Evolutionary conservation across 2,888 invertebrate genomes (phyloP).

Genomic region (Lottia scabra): DNA sequence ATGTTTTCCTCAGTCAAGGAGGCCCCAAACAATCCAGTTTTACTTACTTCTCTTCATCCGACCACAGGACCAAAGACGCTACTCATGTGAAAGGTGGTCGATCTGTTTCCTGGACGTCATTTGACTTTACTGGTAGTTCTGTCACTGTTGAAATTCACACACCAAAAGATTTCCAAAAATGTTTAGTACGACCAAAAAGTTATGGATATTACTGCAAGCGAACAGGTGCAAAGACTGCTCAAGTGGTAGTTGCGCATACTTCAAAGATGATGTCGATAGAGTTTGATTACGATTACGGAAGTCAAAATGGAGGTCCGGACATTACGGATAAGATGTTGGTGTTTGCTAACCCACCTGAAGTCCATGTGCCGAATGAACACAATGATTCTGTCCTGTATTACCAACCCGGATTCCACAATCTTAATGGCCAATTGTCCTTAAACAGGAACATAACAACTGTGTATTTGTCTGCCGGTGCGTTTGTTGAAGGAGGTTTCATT

Average conservation of each 20-base stretch:
- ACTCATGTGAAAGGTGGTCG: conserved; percentile 12
- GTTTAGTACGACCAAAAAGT: conserved; percentile 24
- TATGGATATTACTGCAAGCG: conserved; percentile 20
- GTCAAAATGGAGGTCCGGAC: conserved; percentile 9
- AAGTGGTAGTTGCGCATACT: conserved; percentile 18
- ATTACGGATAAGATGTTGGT: conserved; percentile 27
- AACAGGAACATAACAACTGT: conserved; percentile 15
- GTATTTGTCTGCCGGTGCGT: conserved; percentile 27
- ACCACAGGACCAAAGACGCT: conserved; percentile 11
- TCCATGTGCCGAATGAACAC: conserved; percentile 13
- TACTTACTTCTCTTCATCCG: conserved; percentile 17
- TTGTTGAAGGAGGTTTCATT: conserved; percentile 22
- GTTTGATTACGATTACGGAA: conserved; percentile 27
- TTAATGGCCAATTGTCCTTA: conserved; percentile 21
- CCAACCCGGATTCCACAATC: conserved; percentile 21
- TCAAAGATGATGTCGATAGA: conserved; percentile 28
- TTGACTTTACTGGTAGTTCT: conserved; percentile 21
- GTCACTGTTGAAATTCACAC: conserved; percentile 26
- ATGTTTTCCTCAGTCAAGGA: conserved; percentile 12
- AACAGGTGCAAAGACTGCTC: conserved; percentile 19
- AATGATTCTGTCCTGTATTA: conserved; percentile 22
- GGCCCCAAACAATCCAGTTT: conserved; percentile 1
- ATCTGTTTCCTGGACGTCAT: conserved; percentile 30
- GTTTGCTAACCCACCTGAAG: conserved; percentile 29
- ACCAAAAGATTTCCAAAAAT: conserved; percentile 22